These are phyloP conservation scores for Holotrichia oblita DNA, from an alignment of 1,140 invertebrate genomes.

Conservation along the genomic window DNA sequence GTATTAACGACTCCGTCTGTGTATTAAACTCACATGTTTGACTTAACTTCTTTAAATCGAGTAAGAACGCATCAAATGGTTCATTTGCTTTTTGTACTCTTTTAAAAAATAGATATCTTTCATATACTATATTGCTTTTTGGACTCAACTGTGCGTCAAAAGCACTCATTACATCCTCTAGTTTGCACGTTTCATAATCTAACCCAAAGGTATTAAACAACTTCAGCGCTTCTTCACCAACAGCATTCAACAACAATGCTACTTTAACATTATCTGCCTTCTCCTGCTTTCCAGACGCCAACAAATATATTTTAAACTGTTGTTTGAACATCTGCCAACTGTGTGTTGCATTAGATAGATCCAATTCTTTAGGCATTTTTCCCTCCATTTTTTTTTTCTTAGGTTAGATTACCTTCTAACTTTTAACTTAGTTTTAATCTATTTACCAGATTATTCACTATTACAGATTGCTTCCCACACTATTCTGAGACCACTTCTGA, in stretches of 20 bases:
- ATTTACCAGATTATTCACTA: too few relatives aligned
- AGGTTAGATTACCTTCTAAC: too few relatives aligned
- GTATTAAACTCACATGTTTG: neutral
- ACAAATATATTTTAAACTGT: constrained; percentile 13
- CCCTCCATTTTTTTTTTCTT: constrained; percentile 1
- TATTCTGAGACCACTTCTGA: too few relatives aligned
- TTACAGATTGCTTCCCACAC: too few relatives aligned
- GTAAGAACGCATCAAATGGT: constrained; percentile 1
- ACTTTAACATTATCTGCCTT: neutral
- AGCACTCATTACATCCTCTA: neutral
- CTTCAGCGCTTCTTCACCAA: constrained; percentile 12
- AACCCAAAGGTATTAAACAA: constrained; percentile 34
- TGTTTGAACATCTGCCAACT: neutral
- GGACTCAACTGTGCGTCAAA: neutral
- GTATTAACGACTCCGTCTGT: neutral
- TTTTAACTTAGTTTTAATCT: too few relatives aligned
- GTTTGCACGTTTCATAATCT: neutral
- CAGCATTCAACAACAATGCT: constrained; percentile 21
- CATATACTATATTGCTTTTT: neutral
- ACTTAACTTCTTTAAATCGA: neutral
- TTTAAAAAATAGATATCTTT: constrained; percentile 21
- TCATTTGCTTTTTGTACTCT: neutral
- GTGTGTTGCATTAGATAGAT: neutral
- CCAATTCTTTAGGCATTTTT: neutral
- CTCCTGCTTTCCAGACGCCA: neutral